Evolutionary conservation across 92 coral and sea anemone species (phyloP).

Genomic region (Bergia sp.): DNA sequence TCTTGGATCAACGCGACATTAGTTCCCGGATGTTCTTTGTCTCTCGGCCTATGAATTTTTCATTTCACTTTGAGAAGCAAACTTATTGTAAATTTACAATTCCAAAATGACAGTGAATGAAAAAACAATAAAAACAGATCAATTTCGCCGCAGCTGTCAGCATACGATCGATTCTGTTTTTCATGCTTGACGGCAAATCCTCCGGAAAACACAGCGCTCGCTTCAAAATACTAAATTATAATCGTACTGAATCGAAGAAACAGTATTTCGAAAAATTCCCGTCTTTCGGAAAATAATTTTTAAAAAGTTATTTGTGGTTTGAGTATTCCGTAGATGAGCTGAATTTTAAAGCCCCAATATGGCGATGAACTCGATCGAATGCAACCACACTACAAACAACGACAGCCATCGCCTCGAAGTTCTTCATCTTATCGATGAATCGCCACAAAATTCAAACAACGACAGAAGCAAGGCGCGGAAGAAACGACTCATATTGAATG

Average conservation of each 20-base stretch:
- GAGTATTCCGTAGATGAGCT: slow-evolving; percentile 25
- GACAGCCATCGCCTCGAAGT: slow-evolving; percentile 15
- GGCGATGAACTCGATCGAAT: slow-evolving; percentile 8
- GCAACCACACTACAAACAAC: slow-evolving; percentile 12
- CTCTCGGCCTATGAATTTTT: slow-evolving; percentile 34
- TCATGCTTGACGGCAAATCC: slow-evolving; percentile 18
- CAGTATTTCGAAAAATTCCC: background rate
- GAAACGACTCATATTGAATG: slow-evolving; percentile 75
- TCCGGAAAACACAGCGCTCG: slow-evolving; percentile 2
- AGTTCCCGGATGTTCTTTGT: slow-evolving; percentile 47
- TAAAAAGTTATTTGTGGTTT: background rate
- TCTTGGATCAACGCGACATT: background rate
- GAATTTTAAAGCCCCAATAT: slow-evolving; percentile 23
- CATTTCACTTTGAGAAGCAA: slow-evolving; percentile 43
- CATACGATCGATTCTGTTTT: slow-evolving; percentile 19
- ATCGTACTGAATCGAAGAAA: background rate
- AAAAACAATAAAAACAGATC: slow-evolving; percentile 78
- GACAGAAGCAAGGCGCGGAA: background rate
- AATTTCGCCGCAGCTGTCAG: slow-evolving; percentile 79
- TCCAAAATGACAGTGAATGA: slow-evolving; percentile 85
- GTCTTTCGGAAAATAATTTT: background rate
- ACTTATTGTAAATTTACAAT: slow-evolving; percentile 74
- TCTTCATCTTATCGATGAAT: background rate
- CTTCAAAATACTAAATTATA: background rate
- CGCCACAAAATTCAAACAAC: background rate